Evolutionary conservation across 2,797 vertebrate genomes (phyloP).

Genomic region (Buphagus erythrorhynchus): DNA sequence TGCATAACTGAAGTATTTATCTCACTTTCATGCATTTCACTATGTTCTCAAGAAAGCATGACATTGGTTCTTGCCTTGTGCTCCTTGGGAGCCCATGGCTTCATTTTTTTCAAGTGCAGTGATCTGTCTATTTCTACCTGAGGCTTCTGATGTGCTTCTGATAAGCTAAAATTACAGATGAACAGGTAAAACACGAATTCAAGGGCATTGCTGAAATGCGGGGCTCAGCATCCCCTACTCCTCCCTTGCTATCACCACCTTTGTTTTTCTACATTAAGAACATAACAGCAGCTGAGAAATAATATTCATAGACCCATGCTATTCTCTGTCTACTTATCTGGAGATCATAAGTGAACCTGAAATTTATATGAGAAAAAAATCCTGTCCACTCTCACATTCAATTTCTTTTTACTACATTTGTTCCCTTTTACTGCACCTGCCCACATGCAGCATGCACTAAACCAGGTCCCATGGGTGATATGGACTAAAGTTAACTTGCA

Average conservation of each 20-base stretch:
- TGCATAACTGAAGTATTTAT: not conserved
- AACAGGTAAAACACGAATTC: slow-evolving; percentile 56
- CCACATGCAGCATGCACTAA: not conserved
- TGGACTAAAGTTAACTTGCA: not conserved
- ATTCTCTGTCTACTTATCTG: not conserved
- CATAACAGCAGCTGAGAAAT: not conserved
- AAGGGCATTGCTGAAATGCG: slow-evolving; percentile 51
- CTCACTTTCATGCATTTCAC: not conserved
- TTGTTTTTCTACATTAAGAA: not conserved
- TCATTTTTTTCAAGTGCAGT: slow-evolving; percentile 35
- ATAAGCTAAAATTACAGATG: slow-evolving; percentile 51
- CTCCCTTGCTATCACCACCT: not conserved
- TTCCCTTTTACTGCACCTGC: not conserved
- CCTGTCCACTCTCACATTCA: not conserved
- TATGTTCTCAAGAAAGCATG: not conserved
- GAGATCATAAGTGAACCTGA: not conserved
- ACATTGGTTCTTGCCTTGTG: not conserved
- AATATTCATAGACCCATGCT: not conserved
- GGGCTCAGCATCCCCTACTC: not conserved
- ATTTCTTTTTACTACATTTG: not conserved
- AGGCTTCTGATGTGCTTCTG: slow-evolving; percentile 63
- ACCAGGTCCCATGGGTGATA: not conserved
- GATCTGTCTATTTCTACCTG: slow-evolving; percentile 15
- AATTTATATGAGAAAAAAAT: not conserved
- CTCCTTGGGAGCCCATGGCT: not conserved